Percentiles rank a stretch among this genome's conserved stretches.
Evolutionary conservation across 2,888 invertebrate species (phyloP).

Genomic region (Lottia scabra): DNA sequence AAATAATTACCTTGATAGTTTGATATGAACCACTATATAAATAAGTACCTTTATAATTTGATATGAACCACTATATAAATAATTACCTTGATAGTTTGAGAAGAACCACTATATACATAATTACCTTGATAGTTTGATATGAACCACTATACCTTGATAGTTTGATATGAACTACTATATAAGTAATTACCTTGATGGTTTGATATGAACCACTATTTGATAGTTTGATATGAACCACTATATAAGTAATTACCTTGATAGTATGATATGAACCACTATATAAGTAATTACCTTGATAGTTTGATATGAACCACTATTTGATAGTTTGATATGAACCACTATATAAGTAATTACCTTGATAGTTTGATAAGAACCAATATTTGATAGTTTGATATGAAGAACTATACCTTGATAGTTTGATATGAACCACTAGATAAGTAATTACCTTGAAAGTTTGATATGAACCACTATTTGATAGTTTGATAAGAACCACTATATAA

Average conservation of each 20-base stretch:
- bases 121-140: constrained; percentile 67
- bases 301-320: no score
- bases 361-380: no score
- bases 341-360: constrained; percentile 56
- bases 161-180: no score
- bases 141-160: constrained; percentile 69
- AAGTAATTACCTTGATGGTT: constrained; percentile 60
- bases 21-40: no score
- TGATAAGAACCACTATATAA: no score
- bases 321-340: constrained; percentile 69
- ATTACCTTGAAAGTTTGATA: constrained; percentile 67
- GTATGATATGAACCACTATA: constrained; percentile 69
- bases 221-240: no score
- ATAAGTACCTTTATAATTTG: constrained; percentile 64
- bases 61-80: constrained; percentile 67
- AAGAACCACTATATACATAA: no score
- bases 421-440: no score
- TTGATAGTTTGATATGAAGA: constrained; percentile 69
- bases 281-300: constrained; percentile 49
- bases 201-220: constrained; percentile 69
- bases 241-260: constrained; percentile 55
- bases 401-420: no score
- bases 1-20: constrained; percentile 63
- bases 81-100: no score
- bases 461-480: constrained; percentile 68